Conservation (phyloP, 2,888 invertebrate genomes). For the Syrista parreyssii region DNA sequence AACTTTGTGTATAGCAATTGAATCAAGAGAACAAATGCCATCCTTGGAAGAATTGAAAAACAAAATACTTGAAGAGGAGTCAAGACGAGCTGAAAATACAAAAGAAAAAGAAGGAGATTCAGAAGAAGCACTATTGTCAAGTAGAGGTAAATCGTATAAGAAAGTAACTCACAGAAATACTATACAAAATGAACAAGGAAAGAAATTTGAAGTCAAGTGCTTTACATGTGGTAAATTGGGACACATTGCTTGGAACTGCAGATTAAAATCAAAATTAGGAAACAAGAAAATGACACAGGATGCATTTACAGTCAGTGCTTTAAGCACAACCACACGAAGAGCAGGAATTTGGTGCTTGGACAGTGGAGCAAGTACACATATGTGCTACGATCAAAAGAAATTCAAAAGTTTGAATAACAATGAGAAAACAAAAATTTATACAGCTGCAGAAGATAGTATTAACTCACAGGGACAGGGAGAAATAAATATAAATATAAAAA, state of each 20-base stretch:
- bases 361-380: conserved; percentile 19
- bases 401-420: neutral
- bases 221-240: conserved; percentile 22
- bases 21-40: neutral
- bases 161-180: neutral
- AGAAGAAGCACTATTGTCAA: neutral
- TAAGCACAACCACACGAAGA: neutral
- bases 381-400: conserved; percentile 7
- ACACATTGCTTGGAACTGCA: conserved; percentile 15
- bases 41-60: conserved; percentile 14
- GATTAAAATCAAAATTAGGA: neutral
- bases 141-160: neutral
- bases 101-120: neutral
- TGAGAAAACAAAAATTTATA: no score
- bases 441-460: neutral
- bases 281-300: conserved; percentile 1
- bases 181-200: neutral
- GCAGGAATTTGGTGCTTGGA: conserved; percentile 19
- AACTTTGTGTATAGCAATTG: neutral
- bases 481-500: conserved; percentile 4
- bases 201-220: conserved; percentile 22
- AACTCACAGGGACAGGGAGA: conserved; percentile 12
- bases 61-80: conserved; percentile 9
- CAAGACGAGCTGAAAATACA: neutral
- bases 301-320: neutral